These are phyloP conservation scores for Pantherophis alleghaniensis DNA, from an alignment of 2,797 vertebrate genomes.

Conservation along the genomic window DNA sequence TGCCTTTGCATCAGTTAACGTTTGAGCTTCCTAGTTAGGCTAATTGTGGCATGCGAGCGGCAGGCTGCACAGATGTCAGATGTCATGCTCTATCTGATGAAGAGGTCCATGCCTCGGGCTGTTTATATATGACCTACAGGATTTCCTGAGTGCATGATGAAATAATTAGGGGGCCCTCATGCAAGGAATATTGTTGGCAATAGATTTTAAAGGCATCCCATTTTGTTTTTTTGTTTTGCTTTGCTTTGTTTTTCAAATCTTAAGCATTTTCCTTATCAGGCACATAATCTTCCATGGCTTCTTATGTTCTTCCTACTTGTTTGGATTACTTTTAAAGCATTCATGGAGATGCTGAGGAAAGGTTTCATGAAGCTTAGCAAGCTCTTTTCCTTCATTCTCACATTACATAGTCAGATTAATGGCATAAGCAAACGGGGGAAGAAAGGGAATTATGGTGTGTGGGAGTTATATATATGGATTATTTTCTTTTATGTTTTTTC, in stretches of 20 bases:
- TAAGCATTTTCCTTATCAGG: slow-evolving; percentile 70
- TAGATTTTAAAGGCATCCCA: slow-evolving; percentile 71
- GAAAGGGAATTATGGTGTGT: not conserved
- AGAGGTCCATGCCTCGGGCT: slow-evolving; percentile 79
- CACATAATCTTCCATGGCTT: slow-evolving; percentile 63
- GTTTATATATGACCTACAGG: slow-evolving; percentile 87
- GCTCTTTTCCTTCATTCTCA: slow-evolving; percentile 43
- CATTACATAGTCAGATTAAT: slow-evolving; percentile 53
- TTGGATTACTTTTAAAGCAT: slow-evolving; percentile 61
- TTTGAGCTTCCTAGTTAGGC: slow-evolving; percentile 54
- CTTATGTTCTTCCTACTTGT: slow-evolving; percentile 58
- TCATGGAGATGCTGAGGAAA: slow-evolving; percentile 55
- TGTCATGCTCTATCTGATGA: slow-evolving; percentile 81
- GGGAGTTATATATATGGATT: not conserved
- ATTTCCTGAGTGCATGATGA: slow-evolving; percentile 89
- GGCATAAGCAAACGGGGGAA: slow-evolving; percentile 54
- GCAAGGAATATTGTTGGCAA: slow-evolving; percentile 72
- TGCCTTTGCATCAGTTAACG: slow-evolving; percentile 41
- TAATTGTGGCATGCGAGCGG: slow-evolving; percentile 64
- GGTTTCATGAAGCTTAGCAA: slow-evolving; percentile 54
- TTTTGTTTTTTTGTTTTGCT: slow-evolving; percentile 29
- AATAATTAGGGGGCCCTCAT: slow-evolving; percentile 85
- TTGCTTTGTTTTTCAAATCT: slow-evolving; percentile 45
- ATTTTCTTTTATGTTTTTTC: slow-evolving; percentile 64
- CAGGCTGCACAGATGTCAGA: slow-evolving; percentile 81